Base-by-base conservation (phyloP, 1,140 invertebrate species). In the Drosophila ananassae region DNA sequence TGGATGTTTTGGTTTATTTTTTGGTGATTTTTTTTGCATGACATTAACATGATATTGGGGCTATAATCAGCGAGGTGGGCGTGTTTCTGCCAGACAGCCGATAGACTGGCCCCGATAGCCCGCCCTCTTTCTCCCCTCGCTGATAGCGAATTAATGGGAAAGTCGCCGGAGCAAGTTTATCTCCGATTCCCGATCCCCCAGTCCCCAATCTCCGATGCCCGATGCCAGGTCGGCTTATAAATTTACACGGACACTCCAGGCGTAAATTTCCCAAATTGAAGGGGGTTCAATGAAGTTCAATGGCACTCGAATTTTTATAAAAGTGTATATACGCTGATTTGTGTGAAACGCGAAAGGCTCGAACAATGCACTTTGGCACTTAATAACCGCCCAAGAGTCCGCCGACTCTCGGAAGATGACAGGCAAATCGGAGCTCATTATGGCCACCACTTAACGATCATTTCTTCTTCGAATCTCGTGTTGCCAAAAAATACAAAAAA, bases 291-390 rank as follows among this genome's bases (percentile, higher is more conserved):
- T 34, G 55, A 37, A 54, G 75, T 79, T 79, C 77, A 79, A 74
- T 71, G 80, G 59, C 80, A 61, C 61, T 47, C 59, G 62, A 80
- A 80, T 66, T 77, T 47, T 66, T 21, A 13, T 17, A 44, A 17
- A 21, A 13, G 13, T n/a, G 13, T n/a, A 37, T 12, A 73, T 87
- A 32, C 41, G 64, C 25, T 46, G 73, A 59, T 48, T 63, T 74
- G 47, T 48, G 67, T 48, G 10, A 44, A 46, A 57, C n/a, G 17
- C 55, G 10, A 24, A 39, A 59, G 57, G 12, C n/a, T 46, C 78
- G 72, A 61, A 60, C 79, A 81, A 83, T 83, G 80, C 79, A 82
- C 79, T 82, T 84, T 83, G 76, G 32, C 81, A 69, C 77, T 73
- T 79, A 71, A 74, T 66, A 76, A 72, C 54, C 68, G 64, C 55